Conservation (phyloP, 1,140 invertebrate species). For the Magallana gigas region DNA sequence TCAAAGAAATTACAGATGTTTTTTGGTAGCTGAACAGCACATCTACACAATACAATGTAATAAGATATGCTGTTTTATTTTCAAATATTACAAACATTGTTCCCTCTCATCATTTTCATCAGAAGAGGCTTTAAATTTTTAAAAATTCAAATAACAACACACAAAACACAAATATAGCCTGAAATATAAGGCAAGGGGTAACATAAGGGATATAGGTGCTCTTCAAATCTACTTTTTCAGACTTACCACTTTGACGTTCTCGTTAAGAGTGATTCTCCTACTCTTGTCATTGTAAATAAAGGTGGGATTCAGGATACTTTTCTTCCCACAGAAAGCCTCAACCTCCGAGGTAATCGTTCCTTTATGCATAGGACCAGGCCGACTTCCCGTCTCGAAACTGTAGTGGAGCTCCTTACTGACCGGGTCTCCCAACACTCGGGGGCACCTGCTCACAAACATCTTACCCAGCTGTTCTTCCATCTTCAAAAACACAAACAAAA, state of each 20-base stretch:
- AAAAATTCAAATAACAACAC: no score
- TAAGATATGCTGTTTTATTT: no score
- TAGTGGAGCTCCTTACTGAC: conserved; percentile 47
- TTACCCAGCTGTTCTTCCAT: conserved; percentile 50
- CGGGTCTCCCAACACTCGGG: conserved; percentile 55
- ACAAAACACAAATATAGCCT: no score
- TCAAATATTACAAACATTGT: no score
- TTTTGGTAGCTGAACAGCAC: no score
- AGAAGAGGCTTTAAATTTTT: no score
- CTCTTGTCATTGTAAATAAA: conserved; percentile 54
- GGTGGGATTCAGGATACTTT: conserved; percentile 63
- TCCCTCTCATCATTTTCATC: no score
- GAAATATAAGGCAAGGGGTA: no score
- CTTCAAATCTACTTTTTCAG: no score
- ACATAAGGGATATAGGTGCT: no score
- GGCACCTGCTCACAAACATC: conserved; percentile 63
- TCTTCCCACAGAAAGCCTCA: conserved; percentile 71
- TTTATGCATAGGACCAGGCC: not conserved
- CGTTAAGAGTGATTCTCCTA: conserved; percentile 20
- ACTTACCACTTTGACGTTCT: conserved; percentile 41
- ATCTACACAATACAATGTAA: no score
- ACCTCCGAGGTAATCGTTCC: conserved; percentile 41
- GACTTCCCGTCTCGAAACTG: conserved; percentile 46
- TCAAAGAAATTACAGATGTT: not conserved
- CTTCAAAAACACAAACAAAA: conserved; percentile 33